Conservation (phyloP, 2,888 invertebrate genomes). For the Erynnis tages region DNA sequence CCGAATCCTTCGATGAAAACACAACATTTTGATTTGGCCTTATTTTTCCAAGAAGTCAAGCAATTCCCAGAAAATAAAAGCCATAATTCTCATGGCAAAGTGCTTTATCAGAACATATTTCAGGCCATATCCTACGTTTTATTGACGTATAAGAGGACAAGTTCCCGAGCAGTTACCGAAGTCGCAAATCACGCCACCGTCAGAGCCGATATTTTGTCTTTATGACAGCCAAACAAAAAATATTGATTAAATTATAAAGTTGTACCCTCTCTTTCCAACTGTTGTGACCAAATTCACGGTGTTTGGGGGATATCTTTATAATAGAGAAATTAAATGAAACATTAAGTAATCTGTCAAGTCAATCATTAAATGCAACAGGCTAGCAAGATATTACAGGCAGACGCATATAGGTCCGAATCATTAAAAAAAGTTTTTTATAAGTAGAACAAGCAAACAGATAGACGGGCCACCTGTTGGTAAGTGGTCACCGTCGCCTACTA, state of each 20-base stretch:
- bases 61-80: not conserved
- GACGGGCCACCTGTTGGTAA: too few species aligned
- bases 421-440: too few species aligned
- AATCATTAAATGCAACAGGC: too few species aligned
- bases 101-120: constrained; percentile 1
- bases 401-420: too few species aligned
- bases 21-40: too few species aligned
- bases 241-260: constrained; percentile 17
- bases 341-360: too few species aligned
- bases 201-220: constrained; percentile 8
- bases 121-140: not conserved
- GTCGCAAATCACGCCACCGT: constrained; percentile 1
- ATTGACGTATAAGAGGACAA: not conserved
- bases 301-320: not conserved
- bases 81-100: not conserved
- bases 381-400: too few species aligned
- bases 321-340: too few species aligned
- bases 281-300: not conserved
- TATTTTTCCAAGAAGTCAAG: not conserved
- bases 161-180: not conserved
- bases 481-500: too few species aligned
- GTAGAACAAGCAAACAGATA: too few species aligned
- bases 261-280: not conserved
- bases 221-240: constrained; percentile 11
- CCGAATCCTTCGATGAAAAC: too few species aligned